Base-by-base conservation (phyloP, 2,797 vertebrate species). In the Myiothlypis chrysogaster region DNA sequence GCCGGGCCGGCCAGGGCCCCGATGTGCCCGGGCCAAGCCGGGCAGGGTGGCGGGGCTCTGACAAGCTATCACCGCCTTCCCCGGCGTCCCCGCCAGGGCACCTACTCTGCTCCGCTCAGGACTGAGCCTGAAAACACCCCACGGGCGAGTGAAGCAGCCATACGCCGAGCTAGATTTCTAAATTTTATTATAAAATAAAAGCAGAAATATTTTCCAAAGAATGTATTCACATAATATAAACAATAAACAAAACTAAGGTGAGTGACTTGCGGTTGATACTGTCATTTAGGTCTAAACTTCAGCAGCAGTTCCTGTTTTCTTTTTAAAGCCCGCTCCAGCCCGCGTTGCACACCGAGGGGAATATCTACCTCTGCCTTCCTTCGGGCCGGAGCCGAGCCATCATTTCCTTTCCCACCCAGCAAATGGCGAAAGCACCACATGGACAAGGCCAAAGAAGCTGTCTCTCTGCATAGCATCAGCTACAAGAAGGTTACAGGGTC, bases 141-240 rank as follows among this genome's bases (percentile, higher is more conserved):
- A 3, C 4, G 32, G 86, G 87, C 12, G 43, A 97, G 95, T 95
- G 76, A 98, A 94, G 91, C 86, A 77, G 60, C 44, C 21, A 12
- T 72, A 96, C 4, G 21, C 46, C 1, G n/a, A 70, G 57, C 64
- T 75, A 94, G 90, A 96, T 98, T 98, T 98, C 97, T 97, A 97
- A 63, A 95, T 98, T 98, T 98, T 98, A 98, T 98, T 98, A 98
- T 98, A 98, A 98, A 98, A 98, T 98, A 98, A 98, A 98, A 98
- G 98, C 98, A 98, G 98, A 98, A 98, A 97, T 98, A 97, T 98
- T 97, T 97, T 95, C 96, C 96, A 95, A 98, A 97, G 95, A 98
- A 97, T 96, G 95, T 97, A 98, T 98, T 98, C 98, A 98, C 98
- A 98, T 96, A 97, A 98, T 98, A 97, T 97, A 97, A 93, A 97